A percentile compares a stretch with the other conserved stretches of the same genome.
These are phyloP conservation scores for Cathartes aura DNA, from an alignment of 2,113 vertebrate genomes.

Conservation along the genomic window DNA sequence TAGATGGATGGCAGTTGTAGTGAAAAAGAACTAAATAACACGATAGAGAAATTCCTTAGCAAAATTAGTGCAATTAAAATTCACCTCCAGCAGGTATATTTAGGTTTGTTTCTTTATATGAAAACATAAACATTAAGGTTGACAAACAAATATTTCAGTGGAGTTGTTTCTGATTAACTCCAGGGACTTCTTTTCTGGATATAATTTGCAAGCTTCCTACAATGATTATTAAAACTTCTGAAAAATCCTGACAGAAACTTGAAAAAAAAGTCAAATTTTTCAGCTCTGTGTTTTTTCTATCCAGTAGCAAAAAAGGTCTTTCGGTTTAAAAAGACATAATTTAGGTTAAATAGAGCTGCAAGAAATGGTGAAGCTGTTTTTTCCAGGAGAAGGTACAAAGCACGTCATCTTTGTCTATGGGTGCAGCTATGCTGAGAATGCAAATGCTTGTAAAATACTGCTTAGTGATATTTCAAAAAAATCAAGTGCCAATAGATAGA, in stretches of 20 bases:
- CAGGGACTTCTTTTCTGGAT: not conserved
- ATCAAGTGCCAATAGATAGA: not conserved
- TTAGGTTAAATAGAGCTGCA: not conserved
- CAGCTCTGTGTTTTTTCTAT: not conserved
- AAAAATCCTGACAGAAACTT: not conserved
- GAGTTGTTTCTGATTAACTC: not conserved
- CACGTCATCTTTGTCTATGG: accelerated
- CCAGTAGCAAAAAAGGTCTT: not conserved
- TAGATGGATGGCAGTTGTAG: not conserved
- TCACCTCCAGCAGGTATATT: not conserved
- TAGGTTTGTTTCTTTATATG: not conserved
- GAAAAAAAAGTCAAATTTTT: not conserved
- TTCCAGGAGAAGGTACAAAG: not conserved
- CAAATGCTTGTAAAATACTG: not conserved
- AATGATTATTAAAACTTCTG: not conserved
- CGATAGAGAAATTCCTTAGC: not conserved
- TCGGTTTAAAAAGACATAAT: not conserved
- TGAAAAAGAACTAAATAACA: not conserved
- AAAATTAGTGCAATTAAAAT: not conserved
- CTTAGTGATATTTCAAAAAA: not conserved
- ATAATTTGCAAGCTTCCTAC: not conserved
- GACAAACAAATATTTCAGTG: not conserved
- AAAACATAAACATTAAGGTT: not conserved
- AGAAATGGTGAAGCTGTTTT: not conserved
- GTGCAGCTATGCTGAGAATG: not conserved